Evolutionary conservation across 2,888 invertebrate genomes (phyloP), one percentile per base, ranked within the genome.

Genomic region (Acrobasis consociella): DNA sequence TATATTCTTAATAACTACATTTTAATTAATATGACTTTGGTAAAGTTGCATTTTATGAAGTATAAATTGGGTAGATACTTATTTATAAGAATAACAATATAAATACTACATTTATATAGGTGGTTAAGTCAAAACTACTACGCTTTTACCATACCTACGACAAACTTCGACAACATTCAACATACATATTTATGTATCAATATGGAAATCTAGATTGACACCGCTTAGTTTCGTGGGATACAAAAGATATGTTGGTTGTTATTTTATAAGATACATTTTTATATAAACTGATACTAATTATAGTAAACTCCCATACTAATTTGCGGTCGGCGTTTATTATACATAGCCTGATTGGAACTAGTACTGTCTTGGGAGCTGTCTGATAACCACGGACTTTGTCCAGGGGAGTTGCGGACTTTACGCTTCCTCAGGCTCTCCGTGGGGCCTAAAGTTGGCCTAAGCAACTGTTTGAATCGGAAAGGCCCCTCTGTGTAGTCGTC

Each of bases 401-500:
- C 85, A 2, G 89, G 81, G 0, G 89, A 85, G 61, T 86, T 90
- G 2, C 88, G 85, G 0, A 94, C 94, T 81, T 94, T 95, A 16
- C 95, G 87, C 75, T 95, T 95, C 22, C 95, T 89, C 60, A 95
- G 84, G 53, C 95, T 95, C 69, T 95, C 95, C 0, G 95, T 96
- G 0, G 95, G 95, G 1, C 95, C 94, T 63, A 94, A 86, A 0
- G 95, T 95, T 0, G 95, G 95, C 67, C 95, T 85, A 3, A 96
- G 80, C 13, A 95, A 79, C 71, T 95, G 94, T 58, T 95, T 92
- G 75, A 95, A 95, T 72, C 95, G 94, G 78, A 95, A 95, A 0
- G 95, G 95, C 0, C 95, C 95, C 53, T 93, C 93, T 10, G 93
- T 93, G 69, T 94, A 94, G 68, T 94, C 94, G 15, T 91, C 89